These are phyloP conservation scores for Sminthurinus signatus DNA, from an alignment of 1,140 invertebrate genomes.

Conservation along the genomic window DNA sequence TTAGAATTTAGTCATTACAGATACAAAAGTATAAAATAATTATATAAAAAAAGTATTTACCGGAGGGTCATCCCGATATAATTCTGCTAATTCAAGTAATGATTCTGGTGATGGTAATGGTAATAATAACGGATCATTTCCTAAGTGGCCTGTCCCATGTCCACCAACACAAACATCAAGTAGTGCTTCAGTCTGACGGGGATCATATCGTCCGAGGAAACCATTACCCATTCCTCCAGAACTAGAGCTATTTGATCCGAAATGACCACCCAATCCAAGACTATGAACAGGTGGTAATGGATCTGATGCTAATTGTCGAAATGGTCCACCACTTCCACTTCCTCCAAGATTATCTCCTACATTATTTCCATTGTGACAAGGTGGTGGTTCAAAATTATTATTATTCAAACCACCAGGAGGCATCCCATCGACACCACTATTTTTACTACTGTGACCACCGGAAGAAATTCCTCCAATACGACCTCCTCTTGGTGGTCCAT, in stretches of 20 bases:
- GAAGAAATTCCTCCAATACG: constrained; percentile 35
- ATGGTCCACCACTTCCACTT: constrained; percentile 27
- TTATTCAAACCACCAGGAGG: constrained; percentile 28
- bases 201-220: constrained; percentile 32
- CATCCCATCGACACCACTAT: constrained; percentile 29
- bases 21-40: too few relatives aligned
- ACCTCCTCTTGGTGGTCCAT: constrained; percentile 40
- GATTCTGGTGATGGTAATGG: constrained; percentile 39
- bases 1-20: too few relatives aligned
- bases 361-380: constrained; percentile 37
- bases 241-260: constrained; percentile 31
- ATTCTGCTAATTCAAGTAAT: constrained; percentile 38
- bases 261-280: constrained; percentile 37
- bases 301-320: constrained; percentile 30
- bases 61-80: constrained; percentile 40
- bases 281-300: constrained; percentile 39
- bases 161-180: constrained; percentile 40
- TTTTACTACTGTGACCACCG: constrained; percentile 30
- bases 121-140: constrained; percentile 34
- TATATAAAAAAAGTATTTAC: too few relatives aligned
- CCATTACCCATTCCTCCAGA: constrained; percentile 24
- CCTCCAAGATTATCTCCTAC: constrained; percentile 3
- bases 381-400: constrained; percentile 28
- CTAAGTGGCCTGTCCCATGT: constrained; percentile 32
- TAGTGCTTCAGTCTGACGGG: constrained; percentile 36